These are phyloP conservation scores for Lophotriccus pileatus DNA, from an alignment of 2,797 vertebrate species.

Conservation along the genomic window DNA sequence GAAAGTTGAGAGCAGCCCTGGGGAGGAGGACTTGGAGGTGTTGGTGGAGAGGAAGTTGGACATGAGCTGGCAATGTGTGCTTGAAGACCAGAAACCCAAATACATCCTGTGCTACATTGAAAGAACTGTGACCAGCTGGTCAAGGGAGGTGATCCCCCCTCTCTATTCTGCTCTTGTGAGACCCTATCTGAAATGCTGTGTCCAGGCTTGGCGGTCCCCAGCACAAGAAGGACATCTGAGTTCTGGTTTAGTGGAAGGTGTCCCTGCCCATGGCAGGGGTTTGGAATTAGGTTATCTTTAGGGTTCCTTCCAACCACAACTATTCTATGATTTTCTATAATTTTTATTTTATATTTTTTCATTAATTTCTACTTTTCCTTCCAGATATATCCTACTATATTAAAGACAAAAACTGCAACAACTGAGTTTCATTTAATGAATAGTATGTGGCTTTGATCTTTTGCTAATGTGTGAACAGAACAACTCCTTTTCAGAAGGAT, in stretches of 20 bases:
- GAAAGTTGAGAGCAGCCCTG: neutral
- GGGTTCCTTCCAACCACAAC: neutral
- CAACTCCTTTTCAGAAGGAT: neutral
- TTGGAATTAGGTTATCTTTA: neutral
- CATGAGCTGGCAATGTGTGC: neutral
- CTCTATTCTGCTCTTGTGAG: neutral
- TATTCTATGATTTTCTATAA: too few species aligned
- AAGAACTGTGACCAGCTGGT: neutral
- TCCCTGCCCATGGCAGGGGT: fast-evolving
- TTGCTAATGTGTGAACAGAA: neutral
- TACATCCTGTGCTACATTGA: neutral
- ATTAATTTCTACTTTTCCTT: neutral
- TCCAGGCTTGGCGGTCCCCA: neutral
- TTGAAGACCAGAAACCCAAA: neutral
- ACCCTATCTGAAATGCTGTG: neutral
- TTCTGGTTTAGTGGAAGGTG: neutral
- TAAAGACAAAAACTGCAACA: neutral
- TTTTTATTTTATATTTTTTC: neutral
- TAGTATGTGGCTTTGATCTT: neutral
- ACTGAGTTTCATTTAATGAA: neutral
- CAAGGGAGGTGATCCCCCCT: fast-evolving
- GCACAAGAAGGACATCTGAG: neutral
- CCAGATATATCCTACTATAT: neutral
- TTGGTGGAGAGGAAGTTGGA: neutral
- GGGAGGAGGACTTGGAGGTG: neutral